These are phyloP conservation scores for Amiota minor DNA, from an alignment of 2,888 invertebrate species.

Conservation along the genomic window DNA sequence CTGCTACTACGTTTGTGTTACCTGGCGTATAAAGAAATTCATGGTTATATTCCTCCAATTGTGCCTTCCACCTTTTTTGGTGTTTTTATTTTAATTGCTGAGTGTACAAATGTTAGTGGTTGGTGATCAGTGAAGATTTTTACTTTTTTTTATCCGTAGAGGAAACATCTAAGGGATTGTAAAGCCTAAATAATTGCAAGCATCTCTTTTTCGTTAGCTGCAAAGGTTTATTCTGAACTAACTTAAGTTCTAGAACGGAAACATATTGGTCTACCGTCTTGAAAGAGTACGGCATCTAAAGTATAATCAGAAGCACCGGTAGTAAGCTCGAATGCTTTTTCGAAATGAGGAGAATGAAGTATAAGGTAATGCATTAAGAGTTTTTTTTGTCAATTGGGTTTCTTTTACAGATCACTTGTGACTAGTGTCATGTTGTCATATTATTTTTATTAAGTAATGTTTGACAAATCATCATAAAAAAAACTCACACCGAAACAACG, in stretches of 20 bases:
- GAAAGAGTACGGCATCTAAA: not conserved
- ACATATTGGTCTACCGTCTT: slow-evolving; percentile 17
- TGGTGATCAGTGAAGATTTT: slow-evolving; percentile 37
- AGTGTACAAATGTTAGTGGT: slow-evolving; percentile 20
- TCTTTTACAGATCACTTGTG: too few relatives aligned
- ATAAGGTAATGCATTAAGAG: too few relatives aligned
- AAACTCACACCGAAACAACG: too few relatives aligned
- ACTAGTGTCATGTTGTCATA: too few relatives aligned
- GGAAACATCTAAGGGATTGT: not conserved
- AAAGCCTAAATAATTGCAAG: slow-evolving; percentile 23
- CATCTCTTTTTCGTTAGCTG: slow-evolving; percentile 25
- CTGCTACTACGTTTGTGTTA: slow-evolving; percentile 56
- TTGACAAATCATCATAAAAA: too few relatives aligned
- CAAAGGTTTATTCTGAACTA: slow-evolving; percentile 15
- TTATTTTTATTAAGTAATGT: too few relatives aligned
- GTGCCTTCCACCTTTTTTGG: too few relatives aligned
- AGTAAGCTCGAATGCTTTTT: not conserved
- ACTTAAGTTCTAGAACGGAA: slow-evolving; percentile 18
- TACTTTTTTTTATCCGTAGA: slow-evolving; percentile 22
- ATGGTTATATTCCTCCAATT: slow-evolving; percentile 37
- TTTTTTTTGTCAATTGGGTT: too few relatives aligned
- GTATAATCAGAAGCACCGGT: slow-evolving; percentile 1
- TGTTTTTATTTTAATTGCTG: slow-evolving; percentile 24
- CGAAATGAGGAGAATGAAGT: not conserved
- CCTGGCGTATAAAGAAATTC: slow-evolving; percentile 63